Conservation (phyloP, 2,888 invertebrate genomes). For the Zygogramma bicolorata region DNA sequence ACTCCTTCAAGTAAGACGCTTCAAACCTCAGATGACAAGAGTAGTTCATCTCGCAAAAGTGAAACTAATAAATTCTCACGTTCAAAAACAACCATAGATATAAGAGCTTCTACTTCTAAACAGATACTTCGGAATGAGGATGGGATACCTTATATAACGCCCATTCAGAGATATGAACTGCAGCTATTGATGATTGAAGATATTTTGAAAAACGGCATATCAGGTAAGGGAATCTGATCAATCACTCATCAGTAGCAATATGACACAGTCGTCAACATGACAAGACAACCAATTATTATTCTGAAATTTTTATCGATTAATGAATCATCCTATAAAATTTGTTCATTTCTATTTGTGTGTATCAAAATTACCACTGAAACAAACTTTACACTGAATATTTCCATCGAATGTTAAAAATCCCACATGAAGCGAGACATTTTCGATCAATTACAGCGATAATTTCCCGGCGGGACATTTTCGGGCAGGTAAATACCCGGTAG, state of each 20-base stretch:
- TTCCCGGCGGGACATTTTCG: no score
- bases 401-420: no score
- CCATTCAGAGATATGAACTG: conserved; percentile 80
- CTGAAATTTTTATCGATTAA: no score
- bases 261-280: no score
- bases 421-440: no score
- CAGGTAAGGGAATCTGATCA: conserved; percentile 45
- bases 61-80: conserved; percentile 60
- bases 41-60: conserved; percentile 26
- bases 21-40: conserved; percentile 29
- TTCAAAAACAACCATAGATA: conserved; percentile 65
- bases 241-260: background rate
- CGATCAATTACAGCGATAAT: no score
- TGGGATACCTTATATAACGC: conserved; percentile 69
- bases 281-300: no score
- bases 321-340: no score
- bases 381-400: no score
- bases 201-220: conserved; percentile 72
- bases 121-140: conserved; percentile 67
- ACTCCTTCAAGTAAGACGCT: conserved; percentile 25
- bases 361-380: no score
- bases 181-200: conserved; percentile 82
- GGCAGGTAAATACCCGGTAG: no score
- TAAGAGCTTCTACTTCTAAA: conserved; percentile 50
- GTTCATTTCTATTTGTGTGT: no score